A percentile compares a stretch with the other conserved stretches of the same genome.
phyloP scores from a whole-genome alignment of 2,113 vertebrate genomes.

The Scomber colias region DNA sequence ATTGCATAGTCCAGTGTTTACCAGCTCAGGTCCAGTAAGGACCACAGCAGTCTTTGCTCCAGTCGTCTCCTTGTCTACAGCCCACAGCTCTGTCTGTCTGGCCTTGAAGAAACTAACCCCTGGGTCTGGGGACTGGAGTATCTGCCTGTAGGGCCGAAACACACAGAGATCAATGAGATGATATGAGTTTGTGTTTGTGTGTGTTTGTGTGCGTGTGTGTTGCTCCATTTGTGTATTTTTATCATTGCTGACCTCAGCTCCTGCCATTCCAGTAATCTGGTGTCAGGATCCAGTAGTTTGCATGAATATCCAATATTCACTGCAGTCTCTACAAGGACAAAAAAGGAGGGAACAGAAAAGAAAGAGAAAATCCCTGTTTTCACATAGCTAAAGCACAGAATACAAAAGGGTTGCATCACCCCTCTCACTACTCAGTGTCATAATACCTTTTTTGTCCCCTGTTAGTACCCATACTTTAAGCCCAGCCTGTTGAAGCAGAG shows the following conservation, averaged over 20 bases:
- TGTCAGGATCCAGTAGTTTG: slow-evolving; percentile 88
- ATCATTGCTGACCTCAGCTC: slow-evolving; percentile 86
- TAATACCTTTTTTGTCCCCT: slow-evolving; percentile 94
- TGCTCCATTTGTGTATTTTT: slow-evolving; percentile 32
- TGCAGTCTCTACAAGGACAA: slow-evolving; percentile 88
- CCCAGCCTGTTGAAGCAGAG: slow-evolving; percentile 87
- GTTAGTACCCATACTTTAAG: slow-evolving; percentile 96
- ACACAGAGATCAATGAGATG: slow-evolving; percentile 60
- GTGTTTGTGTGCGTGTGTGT: background rate
- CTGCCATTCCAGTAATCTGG: slow-evolving; percentile 88
- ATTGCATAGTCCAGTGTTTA: slow-evolving; percentile 70
- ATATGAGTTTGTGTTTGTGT: slow-evolving; percentile 18
- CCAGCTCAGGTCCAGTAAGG: slow-evolving; percentile 91
- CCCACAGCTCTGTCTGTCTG: slow-evolving; percentile 57
- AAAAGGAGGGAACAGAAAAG: background rate
- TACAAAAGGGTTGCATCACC: background rate
- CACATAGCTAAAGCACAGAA: background rate
- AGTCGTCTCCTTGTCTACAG: slow-evolving; percentile 50
- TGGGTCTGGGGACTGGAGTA: slow-evolving; percentile 85
- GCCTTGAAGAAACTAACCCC: slow-evolving; percentile 73
- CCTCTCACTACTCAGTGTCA: background rate
- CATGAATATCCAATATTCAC: slow-evolving; percentile 93
- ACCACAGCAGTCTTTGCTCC: slow-evolving; percentile 85
- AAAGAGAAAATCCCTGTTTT: slow-evolving; percentile 14
- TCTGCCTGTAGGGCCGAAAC: slow-evolving; percentile 79